Evolutionary conservation across 2,888 invertebrate genomes (phyloP).

Genomic region (Hoplodrina blanda): DNA sequence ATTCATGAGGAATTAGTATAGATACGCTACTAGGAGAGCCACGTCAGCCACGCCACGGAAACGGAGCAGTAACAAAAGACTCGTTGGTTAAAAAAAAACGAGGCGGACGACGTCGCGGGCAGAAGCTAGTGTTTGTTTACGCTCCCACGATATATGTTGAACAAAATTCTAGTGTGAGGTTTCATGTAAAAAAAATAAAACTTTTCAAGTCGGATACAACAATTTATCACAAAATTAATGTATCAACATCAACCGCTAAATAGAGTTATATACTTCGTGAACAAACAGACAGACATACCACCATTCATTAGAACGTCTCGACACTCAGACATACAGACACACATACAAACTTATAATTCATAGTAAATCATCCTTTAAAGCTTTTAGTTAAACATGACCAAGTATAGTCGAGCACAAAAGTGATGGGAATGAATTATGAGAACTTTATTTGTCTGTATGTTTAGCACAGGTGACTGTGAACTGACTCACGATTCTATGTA

Average conservation of each 20-base stretch:
- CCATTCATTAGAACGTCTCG: constrained; percentile 48
- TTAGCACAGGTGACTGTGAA: constrained; percentile 5
- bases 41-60: no score
- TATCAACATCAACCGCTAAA: constrained; percentile 22
- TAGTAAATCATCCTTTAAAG: constrained; percentile 52
- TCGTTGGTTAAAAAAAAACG: no score
- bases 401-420: constrained; percentile 38
- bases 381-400: constrained; percentile 47
- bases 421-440: constrained; percentile 27
- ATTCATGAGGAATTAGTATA: no score
- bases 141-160: no score
- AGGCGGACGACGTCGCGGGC: no score
- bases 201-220: not conserved
- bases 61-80: no score
- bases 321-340: constrained; percentile 22
- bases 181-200: no score
- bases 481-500: constrained; percentile 19
- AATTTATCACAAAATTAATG: constrained; percentile 33
- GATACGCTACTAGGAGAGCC: no score
- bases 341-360: constrained; percentile 36
- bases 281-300: constrained; percentile 32
- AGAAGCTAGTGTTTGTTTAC: no score
- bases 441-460: constrained; percentile 2
- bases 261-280: constrained; percentile 22
- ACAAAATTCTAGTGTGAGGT: no score